Evolutionary conservation across 2,888 invertebrate genomes (phyloP).

Genomic region (Dicycla oo): DNA sequence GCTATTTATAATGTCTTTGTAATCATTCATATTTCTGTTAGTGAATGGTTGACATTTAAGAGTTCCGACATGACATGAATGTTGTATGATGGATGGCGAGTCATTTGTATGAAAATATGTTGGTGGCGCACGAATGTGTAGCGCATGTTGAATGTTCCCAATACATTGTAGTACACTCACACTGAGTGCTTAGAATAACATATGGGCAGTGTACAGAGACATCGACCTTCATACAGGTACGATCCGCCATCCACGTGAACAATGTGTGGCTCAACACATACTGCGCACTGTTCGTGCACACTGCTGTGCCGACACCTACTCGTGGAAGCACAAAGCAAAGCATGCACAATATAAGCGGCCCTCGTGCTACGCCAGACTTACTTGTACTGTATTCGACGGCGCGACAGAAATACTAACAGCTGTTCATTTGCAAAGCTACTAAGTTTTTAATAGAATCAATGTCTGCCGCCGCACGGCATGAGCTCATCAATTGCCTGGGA

Average conservation of each 20-base stretch:
- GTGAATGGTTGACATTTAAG: constrained; percentile 12
- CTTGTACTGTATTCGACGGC: neutral
- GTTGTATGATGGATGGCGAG: neutral
- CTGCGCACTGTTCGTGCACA: neutral
- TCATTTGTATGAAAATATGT: constrained; percentile 16
- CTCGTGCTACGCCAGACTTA: constrained; percentile 37
- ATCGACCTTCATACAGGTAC: constrained; percentile 13
- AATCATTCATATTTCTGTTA: constrained; percentile 8
- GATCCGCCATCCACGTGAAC: neutral
- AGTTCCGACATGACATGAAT: constrained; percentile 10
- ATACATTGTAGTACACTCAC: constrained; percentile 17
- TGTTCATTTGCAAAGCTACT: constrained; percentile 12
- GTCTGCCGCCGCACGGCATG: neutral
- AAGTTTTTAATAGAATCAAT: neutral
- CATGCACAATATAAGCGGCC: constrained; percentile 49
- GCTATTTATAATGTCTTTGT: neutral
- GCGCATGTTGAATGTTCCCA: constrained; percentile 4
- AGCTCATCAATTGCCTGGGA: neutral
- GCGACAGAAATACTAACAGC: neutral
- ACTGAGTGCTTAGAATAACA: constrained; percentile 23
- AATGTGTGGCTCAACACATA: too few species aligned
- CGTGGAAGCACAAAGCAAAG: constrained; percentile 43
- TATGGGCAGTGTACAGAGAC: constrained; percentile 6
- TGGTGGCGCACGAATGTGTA: neutral
- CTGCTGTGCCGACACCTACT: constrained; percentile 5